Evolutionary conservation across 2,797 vertebrate species (phyloP).

Genomic region (Rhyacichthys aspro): DNA sequence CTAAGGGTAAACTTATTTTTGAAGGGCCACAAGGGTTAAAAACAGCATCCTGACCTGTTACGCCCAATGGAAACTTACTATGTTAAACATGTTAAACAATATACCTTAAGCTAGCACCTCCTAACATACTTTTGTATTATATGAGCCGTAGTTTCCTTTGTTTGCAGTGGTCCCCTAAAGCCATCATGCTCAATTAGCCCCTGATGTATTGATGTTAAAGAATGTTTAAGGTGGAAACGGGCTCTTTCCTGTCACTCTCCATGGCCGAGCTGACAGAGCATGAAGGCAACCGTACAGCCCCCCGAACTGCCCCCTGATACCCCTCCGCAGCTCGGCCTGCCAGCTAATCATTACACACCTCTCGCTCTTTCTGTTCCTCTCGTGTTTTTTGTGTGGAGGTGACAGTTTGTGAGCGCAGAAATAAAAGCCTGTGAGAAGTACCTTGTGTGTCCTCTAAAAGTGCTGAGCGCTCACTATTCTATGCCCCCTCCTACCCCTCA

Average conservation of each 20-base stretch:
- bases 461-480: slow-evolving; percentile 70
- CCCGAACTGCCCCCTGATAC: slow-evolving; percentile 43
- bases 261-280: slow-evolving; percentile 40
- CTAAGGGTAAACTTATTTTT: no score
- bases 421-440: slow-evolving; percentile 27
- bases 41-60: no score
- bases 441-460: slow-evolving; percentile 74
- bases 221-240: slow-evolving; percentile 39
- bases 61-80: no score
- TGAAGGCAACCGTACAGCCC: slow-evolving; percentile 48
- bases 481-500: slow-evolving; percentile 1
- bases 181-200: neutral
- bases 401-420: slow-evolving; percentile 43
- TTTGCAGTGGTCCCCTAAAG: neutral
- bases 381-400: slow-evolving; percentile 31
- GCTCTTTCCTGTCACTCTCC: slow-evolving; percentile 39
- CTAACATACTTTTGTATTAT: no score
- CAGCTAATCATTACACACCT: slow-evolving; percentile 68
- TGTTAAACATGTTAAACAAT: no score
- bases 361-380: slow-evolving; percentile 22
- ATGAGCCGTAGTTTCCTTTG: no score
- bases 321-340: neutral
- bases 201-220: neutral
- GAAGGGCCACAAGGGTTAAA: no score
- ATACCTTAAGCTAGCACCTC: no score